These are phyloP conservation scores for Dicyrtoma fusca DNA, from an alignment of 2,888 invertebrate genomes.

Conservation along the genomic window DNA sequence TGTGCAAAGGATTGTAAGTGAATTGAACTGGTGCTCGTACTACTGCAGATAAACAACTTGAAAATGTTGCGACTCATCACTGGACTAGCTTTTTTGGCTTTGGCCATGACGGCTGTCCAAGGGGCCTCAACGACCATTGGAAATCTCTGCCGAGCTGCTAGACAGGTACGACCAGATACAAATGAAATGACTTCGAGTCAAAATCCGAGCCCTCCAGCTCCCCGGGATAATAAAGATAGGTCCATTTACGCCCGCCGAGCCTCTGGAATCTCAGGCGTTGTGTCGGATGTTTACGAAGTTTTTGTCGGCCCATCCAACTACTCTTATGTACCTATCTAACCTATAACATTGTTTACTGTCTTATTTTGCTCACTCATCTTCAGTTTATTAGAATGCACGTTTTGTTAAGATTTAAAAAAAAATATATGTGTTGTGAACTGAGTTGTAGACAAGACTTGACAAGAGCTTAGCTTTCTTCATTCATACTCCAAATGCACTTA, in stretches of 20 bases:
- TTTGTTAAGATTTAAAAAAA: background rate
- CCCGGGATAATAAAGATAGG: constrained; percentile 40
- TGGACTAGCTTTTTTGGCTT: constrained; percentile 6
- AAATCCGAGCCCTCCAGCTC: background rate
- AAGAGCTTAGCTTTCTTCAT: too few relatives aligned
- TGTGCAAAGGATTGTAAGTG: constrained; percentile 3
- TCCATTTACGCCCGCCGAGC: constrained; percentile 52
- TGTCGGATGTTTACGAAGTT: constrained; percentile 55
- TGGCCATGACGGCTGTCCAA: constrained; percentile 11
- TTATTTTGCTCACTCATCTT: background rate
- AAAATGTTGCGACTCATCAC: constrained; percentile 25
- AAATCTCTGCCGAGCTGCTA: constrained; percentile 18
- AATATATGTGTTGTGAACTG: background rate
- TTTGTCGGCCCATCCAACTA: constrained; percentile 48
- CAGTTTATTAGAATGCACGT: background rate
- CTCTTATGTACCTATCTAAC: constrained; percentile 22
- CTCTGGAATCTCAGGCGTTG: constrained; percentile 47
- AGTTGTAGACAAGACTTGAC: background rate
- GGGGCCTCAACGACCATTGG: constrained; percentile 5
- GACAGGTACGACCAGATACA: constrained; percentile 24
- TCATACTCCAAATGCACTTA: too few relatives aligned
- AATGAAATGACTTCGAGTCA: constrained; percentile 1
- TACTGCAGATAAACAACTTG: too few relatives aligned
- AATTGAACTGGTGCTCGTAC: constrained; percentile 16
- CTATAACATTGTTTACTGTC: background rate